These are phyloP conservation scores for Nilaparvata lugens DNA, from an alignment of 1,140 invertebrate genomes.

Conservation along the genomic window DNA sequence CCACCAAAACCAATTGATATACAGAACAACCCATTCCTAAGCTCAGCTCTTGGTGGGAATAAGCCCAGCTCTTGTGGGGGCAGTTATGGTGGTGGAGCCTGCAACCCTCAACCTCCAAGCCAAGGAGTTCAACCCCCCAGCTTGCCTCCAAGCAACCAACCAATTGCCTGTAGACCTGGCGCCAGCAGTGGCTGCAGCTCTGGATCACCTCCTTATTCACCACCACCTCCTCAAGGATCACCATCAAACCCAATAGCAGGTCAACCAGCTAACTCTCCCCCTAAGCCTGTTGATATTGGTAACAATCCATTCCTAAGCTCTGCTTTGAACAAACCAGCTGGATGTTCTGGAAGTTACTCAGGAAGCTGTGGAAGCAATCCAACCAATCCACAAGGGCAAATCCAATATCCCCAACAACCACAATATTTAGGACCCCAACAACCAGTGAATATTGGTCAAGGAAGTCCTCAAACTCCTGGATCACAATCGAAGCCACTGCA, in stretches of 20 bases:
- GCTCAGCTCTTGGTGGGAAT: background rate
- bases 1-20: conserved; percentile 1
- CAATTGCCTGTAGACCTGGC: too few species aligned
- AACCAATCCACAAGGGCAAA: background rate
- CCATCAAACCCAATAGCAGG: background rate
- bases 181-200: too few species aligned
- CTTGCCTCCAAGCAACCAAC: too few species aligned
- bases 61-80: background rate
- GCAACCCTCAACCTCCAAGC: background rate
- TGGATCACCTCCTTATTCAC: too few species aligned
- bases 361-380: conserved; percentile 1
- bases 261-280: background rate
- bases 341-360: background rate
- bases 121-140: background rate
- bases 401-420: conserved; percentile 5
- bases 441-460: background rate
- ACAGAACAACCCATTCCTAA: background rate
- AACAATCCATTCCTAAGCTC: conserved; percentile 16
- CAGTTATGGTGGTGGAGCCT: background rate
- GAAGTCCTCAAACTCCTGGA: background rate
- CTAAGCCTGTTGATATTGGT: conserved; percentile 15
- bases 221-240: too few species aligned
- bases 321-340: conserved; percentile 6
- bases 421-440: background rate
- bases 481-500: conserved; percentile 21